A percentile compares a stretch with the other conserved stretches of the same genome.
phyloP scores from a whole-genome alignment of 1,140 invertebrate species.

The Leptopilina boulardi region DNA sequence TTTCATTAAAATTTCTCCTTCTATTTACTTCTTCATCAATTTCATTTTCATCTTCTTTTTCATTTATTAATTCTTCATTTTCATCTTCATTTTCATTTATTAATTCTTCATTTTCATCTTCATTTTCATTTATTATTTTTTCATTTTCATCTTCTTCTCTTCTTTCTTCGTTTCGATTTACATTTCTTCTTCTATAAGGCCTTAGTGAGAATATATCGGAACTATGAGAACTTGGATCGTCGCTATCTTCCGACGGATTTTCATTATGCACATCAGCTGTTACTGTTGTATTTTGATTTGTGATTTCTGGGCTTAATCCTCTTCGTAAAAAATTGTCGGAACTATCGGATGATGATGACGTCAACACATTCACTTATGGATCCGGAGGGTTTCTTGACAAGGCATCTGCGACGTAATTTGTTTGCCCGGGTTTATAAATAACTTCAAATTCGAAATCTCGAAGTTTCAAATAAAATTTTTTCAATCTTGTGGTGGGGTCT shows the following conservation, averaged over 20 bases:
- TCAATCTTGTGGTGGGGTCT: neutral
- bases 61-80: neutral
- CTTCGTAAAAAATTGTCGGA: neutral
- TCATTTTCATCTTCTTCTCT: neutral
- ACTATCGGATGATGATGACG: neutral
- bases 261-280: neutral
- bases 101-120: neutral
- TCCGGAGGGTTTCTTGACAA: neutral
- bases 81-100: neutral
- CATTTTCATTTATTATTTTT: neutral
- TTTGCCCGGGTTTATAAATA: neutral
- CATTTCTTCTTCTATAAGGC: neutral
- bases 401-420: neutral
- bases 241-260: neutral
- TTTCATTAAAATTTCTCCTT: neutral
- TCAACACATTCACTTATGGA: neutral
- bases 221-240: neutral
- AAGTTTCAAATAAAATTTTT: neutral
- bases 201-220: neutral
- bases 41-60: neutral
- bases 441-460: neutral
- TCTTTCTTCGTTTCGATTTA: neutral
- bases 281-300: neutral
- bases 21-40: neutral
- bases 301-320: neutral